Conservation (phyloP, 2,888 invertebrate genomes). For the Diplazon laetatorius region DNA sequence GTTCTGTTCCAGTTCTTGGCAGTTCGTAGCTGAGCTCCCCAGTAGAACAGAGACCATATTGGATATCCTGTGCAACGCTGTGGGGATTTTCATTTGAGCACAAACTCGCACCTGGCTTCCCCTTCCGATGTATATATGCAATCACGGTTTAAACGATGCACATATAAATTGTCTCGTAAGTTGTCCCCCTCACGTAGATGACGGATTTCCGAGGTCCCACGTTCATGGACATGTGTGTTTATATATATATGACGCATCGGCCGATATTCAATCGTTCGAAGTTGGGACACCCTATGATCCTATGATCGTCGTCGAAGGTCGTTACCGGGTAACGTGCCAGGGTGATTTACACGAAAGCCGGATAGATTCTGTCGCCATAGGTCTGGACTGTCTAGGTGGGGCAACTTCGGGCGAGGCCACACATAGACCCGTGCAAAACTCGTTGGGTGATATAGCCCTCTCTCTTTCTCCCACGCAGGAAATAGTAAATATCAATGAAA, state of each 20-base stretch:
- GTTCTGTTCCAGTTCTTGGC: neutral
- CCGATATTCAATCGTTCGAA: constrained; percentile 20
- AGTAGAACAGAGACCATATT: constrained; percentile 41
- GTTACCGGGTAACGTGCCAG: constrained; percentile 5
- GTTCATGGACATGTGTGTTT: neutral
- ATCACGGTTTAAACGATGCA: constrained; percentile 43
- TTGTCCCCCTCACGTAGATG: constrained; percentile 33
- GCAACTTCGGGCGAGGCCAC: constrained; percentile 59
- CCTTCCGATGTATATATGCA: constrained; percentile 27
- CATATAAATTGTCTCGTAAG: constrained; percentile 55
- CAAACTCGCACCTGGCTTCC: constrained; percentile 46
- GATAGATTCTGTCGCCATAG: constrained; percentile 31
- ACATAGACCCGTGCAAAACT: constrained; percentile 38
- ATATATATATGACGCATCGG: constrained; percentile 6
- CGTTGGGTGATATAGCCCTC: neutral
- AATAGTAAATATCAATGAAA: constrained; percentile 45
- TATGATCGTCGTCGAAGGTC: constrained; percentile 47
- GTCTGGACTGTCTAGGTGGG: too few species aligned
- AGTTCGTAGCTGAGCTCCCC: too few species aligned
- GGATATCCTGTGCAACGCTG: constrained; percentile 39
- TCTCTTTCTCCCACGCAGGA: constrained; percentile 10
- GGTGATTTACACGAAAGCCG: constrained; percentile 20
- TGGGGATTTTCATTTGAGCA: constrained; percentile 30
- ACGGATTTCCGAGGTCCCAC: constrained; percentile 33
- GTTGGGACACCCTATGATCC: constrained; percentile 16